Base-by-base conservation (phyloP, 2,888 invertebrate species). In the Eristalinus sepulchralis region DNA sequence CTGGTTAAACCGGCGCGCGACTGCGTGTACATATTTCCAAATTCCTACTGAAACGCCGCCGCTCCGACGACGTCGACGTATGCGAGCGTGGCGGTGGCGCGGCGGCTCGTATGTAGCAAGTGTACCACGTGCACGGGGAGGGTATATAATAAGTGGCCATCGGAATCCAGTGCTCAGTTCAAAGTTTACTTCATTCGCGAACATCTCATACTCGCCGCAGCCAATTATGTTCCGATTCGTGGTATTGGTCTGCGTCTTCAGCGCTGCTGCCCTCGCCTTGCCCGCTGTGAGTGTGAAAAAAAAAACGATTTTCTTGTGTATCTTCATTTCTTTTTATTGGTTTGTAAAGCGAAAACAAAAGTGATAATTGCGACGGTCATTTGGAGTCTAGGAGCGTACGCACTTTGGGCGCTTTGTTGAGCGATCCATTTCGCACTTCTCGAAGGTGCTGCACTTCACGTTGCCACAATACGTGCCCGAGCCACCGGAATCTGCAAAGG, bases 391-490 rank as follows among this genome's bases (percentile, higher is more conserved):
- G 88, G 94, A 90, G 36, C 96, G 93, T 84, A 95, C 94, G 89
- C 96, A 96, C 91, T 95, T 95, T 89, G 94, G 94, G 31, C 95
- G 94, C 90, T 95, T 96, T 33, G 95, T 95, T 71, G 91, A 89
- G 20, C 94, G 94, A 90, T 96, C 96, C 88, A 93, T 92, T 89
- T 95, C 94, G 91, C 96, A 96, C 86, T 95, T 95, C 90, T 96
- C 95, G 85, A 93, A 94, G 0, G 94, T 90, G 89, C 93, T 94
- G 90, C 96, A 96, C 91, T 95, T 96, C 11, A 94, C 94, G 89
- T 96, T 96, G 89, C 94, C 95, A 89, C 96, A 96, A 90, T 95
- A 95, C 1, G 94, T 91, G 0, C 95, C 95, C 2, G 94, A 90
- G 1, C 93, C 93, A 8, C 64, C 70, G 17, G 86, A 81, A 20